Evolutionary conservation across 1,140 invertebrate species (phyloP), one percentile per base, ranked within the genome.

Genomic region (Formica selysi): DNA sequence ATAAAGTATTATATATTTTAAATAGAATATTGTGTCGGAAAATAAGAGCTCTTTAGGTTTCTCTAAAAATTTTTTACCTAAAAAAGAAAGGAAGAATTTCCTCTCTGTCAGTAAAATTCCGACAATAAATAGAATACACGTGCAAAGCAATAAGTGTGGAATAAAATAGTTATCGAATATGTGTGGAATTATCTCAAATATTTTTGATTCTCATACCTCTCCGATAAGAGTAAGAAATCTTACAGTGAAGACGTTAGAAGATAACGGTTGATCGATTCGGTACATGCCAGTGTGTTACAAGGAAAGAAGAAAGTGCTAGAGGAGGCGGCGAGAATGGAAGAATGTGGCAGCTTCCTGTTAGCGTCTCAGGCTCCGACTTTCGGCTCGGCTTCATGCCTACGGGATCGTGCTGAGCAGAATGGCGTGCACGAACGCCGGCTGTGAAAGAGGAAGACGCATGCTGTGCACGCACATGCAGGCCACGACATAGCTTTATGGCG

Each of bases 341-440:
- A 92, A 91, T 92, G 90, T 85, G 87, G 87, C 87, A 91, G 90
- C 88, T 92, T 92, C 91, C 91, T 89, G 91, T 91, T 64, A 80
- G 68, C 26, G 67, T 81, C 67, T 81, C 48, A 54, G 38, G 36
- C 79, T 59, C 51, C 51, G 79, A 68, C 64, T 80, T 79, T 70
- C 68, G 68, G 71, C n/a, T 36, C 51, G 54, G 68, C n/a, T 48
- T 73, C 26, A 51, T 81, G 51, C 70, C 79, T 81, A 44, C 79
- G 54, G 73, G 54, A 83, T 83, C 79, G 79, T 36, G 68, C 54
- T 29, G 68, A 32, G 54, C 38, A 29, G 44, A 80, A 38, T 80
- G 68, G 79, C 79, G 79, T 61, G 67, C 67, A 61, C 67, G 67
- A 59, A 81, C 11, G 79, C 79, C 79, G 79, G 68, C 68, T 83